A percentile compares a stretch with the other conserved stretches of the same genome.
phyloP scores from a whole-genome alignment of 2,797 vertebrate species.

The Rhinogobio ventralis region DNA sequence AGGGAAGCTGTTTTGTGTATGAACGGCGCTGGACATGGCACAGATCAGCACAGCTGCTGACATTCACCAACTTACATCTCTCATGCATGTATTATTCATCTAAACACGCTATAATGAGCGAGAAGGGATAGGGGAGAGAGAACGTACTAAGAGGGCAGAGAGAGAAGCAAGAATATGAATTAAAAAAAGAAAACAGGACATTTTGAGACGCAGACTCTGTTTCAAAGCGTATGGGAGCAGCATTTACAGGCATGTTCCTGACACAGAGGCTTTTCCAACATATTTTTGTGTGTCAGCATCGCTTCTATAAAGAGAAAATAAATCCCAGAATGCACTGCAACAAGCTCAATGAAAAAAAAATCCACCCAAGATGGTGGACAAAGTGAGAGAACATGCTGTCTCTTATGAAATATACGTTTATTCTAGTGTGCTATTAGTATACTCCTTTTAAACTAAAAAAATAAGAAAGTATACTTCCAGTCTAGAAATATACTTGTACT shows the following conservation, averaged over 20 bases:
- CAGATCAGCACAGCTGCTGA: conserved; percentile 67
- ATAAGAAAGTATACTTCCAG: too few relatives aligned
- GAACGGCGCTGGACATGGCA: conserved; percentile 41
- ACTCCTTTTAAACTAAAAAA: too few relatives aligned
- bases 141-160: conserved; percentile 26
- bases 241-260: neutral
- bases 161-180: conserved; percentile 27
- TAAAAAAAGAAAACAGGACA: conserved; percentile 33
- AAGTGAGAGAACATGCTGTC: neutral
- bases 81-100: conserved; percentile 80
- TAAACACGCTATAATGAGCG: conserved; percentile 71
- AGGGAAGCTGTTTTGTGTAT: neutral
- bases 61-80: conserved; percentile 72
- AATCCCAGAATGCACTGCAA: conserved; percentile 11
- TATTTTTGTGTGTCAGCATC: neutral
- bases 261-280: neutral
- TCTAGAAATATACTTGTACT: too few relatives aligned
- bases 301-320: neutral
- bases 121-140: conserved; percentile 65
- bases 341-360: neutral
- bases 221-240: neutral
- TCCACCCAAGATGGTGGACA: neutral
- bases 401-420: too few relatives aligned
- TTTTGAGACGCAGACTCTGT: neutral
- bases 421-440: too few relatives aligned